These are phyloP conservation scores for Proisotoma minuta DNA, from an alignment of 2,888 invertebrate species.

Conservation along the genomic window DNA sequence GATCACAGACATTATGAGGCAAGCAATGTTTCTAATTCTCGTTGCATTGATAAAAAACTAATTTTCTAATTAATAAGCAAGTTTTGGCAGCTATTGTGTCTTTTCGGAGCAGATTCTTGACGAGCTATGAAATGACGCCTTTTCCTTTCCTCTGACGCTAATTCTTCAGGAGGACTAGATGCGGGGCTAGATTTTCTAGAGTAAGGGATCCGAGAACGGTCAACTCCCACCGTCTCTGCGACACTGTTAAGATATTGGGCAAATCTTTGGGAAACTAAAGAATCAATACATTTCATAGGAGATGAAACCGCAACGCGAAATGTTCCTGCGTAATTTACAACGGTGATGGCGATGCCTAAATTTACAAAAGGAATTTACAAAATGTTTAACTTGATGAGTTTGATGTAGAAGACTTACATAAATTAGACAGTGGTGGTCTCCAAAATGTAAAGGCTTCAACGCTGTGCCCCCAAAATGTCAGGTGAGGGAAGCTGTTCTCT, in stretches of 20 bases:
- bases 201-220: constrained; percentile 3
- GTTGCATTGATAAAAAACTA: too few species aligned
- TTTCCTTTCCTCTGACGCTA: too few species aligned
- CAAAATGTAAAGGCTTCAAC: constrained; percentile 10
- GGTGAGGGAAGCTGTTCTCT: constrained; percentile 1
- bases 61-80: too few species aligned
- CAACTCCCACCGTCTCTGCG: constrained; percentile 5
- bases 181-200: neutral
- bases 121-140: too few species aligned
- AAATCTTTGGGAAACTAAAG: constrained; percentile 5
- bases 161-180: too few species aligned
- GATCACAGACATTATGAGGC: too few species aligned
- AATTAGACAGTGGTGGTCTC: neutral
- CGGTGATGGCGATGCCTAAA: neutral
- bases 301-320: neutral
- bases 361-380: neutral
- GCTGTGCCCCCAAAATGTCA: constrained; percentile 10
- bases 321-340: constrained; percentile 1
- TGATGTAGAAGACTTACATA: neutral
- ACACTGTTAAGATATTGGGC: neutral
- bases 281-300: constrained; percentile 11
- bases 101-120: too few species aligned
- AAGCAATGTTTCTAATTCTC: too few species aligned
- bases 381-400: neutral
- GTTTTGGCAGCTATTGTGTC: too few species aligned